These are phyloP conservation scores for Globicephala melas DNA, from an alignment of 2,113 vertebrate genomes.

Conservation along the genomic window DNA sequence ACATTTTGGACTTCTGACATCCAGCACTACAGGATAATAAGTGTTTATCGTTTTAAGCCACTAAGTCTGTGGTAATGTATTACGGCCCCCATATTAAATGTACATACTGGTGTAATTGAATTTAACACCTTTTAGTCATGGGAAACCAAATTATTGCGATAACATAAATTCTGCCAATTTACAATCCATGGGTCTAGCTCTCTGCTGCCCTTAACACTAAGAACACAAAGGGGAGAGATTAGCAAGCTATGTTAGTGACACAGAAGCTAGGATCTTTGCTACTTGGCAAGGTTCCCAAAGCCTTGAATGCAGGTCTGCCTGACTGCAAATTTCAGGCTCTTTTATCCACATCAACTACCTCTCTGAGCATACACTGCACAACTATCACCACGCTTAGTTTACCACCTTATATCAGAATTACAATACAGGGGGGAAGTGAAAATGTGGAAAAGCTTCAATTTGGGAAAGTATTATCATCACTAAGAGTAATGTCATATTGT, in stretches of 20 bases:
- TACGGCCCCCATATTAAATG: not conserved
- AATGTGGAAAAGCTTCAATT: not conserved
- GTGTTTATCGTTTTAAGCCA: not conserved
- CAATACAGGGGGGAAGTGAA: not conserved
- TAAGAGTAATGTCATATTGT: not conserved
- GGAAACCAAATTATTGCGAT: not conserved
- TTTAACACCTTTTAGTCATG: not conserved
- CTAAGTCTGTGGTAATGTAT: not conserved
- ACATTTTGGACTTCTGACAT: not conserved
- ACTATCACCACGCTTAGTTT: not conserved
- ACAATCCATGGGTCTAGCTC: not conserved
- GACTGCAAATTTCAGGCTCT: not conserved
- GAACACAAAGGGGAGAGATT: not conserved
- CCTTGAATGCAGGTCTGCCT: not conserved
- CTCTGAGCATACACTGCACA: not conserved
- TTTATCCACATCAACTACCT: not conserved
- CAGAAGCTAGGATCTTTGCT: not conserved
- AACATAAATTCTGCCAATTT: not conserved
- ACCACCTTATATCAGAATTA: not conserved
- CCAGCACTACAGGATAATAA: not conserved
- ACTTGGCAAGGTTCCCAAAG: not conserved
- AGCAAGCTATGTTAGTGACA: not conserved
- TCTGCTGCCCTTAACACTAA: not conserved
- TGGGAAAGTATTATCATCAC: not conserved
- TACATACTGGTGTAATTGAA: no score